phyloP scores from a whole-genome alignment of 2,113 vertebrate genomes.

The Anas platyrhynchos region DNA sequence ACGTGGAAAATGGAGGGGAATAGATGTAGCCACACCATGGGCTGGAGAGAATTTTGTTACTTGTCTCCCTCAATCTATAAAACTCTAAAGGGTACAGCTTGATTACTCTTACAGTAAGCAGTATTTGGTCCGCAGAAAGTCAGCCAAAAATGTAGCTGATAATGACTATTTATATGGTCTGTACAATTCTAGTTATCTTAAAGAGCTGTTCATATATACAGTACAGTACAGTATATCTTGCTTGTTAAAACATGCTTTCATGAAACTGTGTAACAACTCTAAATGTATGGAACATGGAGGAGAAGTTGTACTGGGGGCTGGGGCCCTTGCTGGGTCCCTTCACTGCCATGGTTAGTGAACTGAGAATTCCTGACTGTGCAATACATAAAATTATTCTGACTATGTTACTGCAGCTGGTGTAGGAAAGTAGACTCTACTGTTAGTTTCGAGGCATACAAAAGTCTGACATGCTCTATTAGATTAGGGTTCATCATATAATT shows the following conservation, averaged over 20 bases:
- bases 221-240: slow-evolving; percentile 56
- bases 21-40: background rate
- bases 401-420: background rate
- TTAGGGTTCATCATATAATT: background rate
- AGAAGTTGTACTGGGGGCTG: slow-evolving; percentile 30
- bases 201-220: slow-evolving; percentile 69
- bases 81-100: slow-evolving; percentile 48
- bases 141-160: slow-evolving; percentile 71
- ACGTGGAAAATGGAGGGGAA: background rate
- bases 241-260: slow-evolving; percentile 68
- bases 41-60: slow-evolving; percentile 4
- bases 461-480: slow-evolving; percentile 2
- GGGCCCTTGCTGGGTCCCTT: background rate
- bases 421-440: background rate
- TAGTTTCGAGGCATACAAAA: background rate
- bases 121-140: slow-evolving; percentile 6
- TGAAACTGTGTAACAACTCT: slow-evolving; percentile 43
- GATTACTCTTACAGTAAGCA: slow-evolving; percentile 60
- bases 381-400: background rate
- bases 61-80: slow-evolving; percentile 49
- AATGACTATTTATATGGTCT: slow-evolving; percentile 66
- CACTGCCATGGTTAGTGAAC: background rate
- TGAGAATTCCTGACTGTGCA: background rate
- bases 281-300: slow-evolving; percentile 44
- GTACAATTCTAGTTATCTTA: slow-evolving; percentile 64